Evolutionary conservation across 1,140 invertebrate species (phyloP).

Genomic region (Brachionus koreanus): DNA sequence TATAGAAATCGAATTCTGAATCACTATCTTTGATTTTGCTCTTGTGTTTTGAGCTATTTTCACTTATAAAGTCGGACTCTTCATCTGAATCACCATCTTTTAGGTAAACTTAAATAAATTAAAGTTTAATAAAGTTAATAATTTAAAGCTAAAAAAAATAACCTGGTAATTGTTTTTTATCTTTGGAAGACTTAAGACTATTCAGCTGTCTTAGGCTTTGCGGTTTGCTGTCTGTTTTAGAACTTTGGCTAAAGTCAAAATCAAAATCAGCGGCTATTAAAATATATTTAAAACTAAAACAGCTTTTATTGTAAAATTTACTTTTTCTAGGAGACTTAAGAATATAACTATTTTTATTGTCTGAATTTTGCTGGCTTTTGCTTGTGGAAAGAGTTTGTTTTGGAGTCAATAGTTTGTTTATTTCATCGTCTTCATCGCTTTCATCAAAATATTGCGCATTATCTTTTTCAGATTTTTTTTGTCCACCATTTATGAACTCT

Average conservation of each 20-base stretch:
- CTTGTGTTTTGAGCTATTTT: background rate
- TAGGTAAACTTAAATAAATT: constrained; percentile 25
- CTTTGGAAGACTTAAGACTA: constrained; percentile 10
- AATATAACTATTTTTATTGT: background rate
- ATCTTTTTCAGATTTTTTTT: background rate
- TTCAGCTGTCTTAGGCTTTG: background rate
- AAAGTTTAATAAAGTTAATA: background rate
- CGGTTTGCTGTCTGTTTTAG: constrained; percentile 11
- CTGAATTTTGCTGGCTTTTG: background rate
- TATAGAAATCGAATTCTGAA: constrained; percentile 42
- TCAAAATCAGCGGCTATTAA: background rate
- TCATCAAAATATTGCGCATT: background rate
- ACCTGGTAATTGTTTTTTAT: constrained; percentile 30
- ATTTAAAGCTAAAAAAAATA: background rate
- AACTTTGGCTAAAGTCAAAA: constrained; percentile 43
- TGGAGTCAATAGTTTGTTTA: background rate
- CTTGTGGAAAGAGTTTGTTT: background rate
- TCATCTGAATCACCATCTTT: constrained; percentile 14
- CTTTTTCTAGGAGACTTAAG: constrained; percentile 24
- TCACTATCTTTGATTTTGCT: constrained; percentile 3
- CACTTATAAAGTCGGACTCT: constrained; percentile 15
- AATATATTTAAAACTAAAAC: background rate
- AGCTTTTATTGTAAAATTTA: background rate
- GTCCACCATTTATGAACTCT: constrained; percentile 25
- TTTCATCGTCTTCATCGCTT: constrained; percentile 30